Evolutionary conservation across 2,888 invertebrate species (phyloP), one percentile per base, ranked within the genome.

Genomic region (Strigamia crassipes): DNA sequence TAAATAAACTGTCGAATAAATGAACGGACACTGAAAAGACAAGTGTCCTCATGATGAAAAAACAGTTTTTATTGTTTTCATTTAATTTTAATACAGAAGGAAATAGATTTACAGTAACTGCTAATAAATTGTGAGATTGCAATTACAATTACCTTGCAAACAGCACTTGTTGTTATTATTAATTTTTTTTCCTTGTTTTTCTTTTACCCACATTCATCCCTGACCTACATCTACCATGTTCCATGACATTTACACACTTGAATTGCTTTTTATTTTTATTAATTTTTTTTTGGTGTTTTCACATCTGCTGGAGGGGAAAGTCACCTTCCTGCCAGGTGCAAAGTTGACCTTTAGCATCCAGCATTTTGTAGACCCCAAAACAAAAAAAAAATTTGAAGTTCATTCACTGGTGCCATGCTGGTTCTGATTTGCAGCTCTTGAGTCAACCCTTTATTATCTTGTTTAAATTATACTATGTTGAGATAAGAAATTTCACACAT

Each of bases 191-290:
- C 21, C 61, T 18, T 66, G 21, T 66, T 66, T 66, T 66, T 23
- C 21, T 66, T 10, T 38, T 38, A 0, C 21, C 12, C 46, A 46
- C 46, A 21, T 66, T 66, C 23, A 66, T 66, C 61, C 61, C 61
- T 66, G 61, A 66, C 61, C 61, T 23, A 66, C 2, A 66, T 66
- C 13, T 66, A 21, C 61, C 6, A 66, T 66, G 61, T 66, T 66
- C 46, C 61, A 66, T 66, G 61, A 66, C 61, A 66, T 66, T 66
- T 66, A 66, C 61, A 66, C 61, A 66, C 61, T 21, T 66, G 61
- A 12, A 66, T 66, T 66, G 61, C 1, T 66, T 66, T 66, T 66
- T 66, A 10, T 66, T 66, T 66, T 66, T 51, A 18, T 18, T 51
- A 15, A 13, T 18, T 18, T 66, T 23, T 66, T 66, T 23, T 23